Evolutionary conservation across 2,797 vertebrate genomes (phyloP).

Genomic region (Dendrocincla tyrannina): DNA sequence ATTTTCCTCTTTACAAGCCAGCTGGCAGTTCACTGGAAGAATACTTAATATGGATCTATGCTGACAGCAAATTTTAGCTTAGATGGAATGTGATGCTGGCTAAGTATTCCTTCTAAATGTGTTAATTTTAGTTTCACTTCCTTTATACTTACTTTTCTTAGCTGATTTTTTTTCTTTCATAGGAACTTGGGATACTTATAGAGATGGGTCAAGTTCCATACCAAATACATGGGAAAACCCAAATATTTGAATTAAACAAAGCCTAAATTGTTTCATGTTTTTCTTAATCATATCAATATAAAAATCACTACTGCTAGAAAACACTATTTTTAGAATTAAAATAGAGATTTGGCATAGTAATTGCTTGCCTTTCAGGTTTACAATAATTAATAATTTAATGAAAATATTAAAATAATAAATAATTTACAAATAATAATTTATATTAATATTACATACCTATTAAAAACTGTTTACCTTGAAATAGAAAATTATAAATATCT

Average conservation of each 20-base stretch:
- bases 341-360: background rate
- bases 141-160: constrained; percentile 12
- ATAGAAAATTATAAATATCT: background rate
- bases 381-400: background rate
- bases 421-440: background rate
- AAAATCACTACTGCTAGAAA: background rate
- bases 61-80: constrained; percentile 48
- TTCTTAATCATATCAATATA: background rate
- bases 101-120: constrained; percentile 32
- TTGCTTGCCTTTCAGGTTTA: background rate
- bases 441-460: background rate
- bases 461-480: background rate
- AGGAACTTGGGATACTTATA: background rate
- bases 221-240: background rate
- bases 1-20: constrained; percentile 49
- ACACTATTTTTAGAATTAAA: background rate
- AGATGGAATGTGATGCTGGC: constrained; percentile 17
- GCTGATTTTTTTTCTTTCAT: background rate
- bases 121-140: constrained; percentile 54
- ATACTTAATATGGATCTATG: constrained; percentile 41
- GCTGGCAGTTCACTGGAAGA: constrained; percentile 49
- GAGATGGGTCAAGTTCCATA: background rate
- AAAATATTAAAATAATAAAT: too few species aligned
- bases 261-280: background rate
- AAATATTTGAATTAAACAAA: background rate